Conservation (phyloP, 1,140 invertebrate genomes). For the Amphibalanus amphitrite region DNA sequence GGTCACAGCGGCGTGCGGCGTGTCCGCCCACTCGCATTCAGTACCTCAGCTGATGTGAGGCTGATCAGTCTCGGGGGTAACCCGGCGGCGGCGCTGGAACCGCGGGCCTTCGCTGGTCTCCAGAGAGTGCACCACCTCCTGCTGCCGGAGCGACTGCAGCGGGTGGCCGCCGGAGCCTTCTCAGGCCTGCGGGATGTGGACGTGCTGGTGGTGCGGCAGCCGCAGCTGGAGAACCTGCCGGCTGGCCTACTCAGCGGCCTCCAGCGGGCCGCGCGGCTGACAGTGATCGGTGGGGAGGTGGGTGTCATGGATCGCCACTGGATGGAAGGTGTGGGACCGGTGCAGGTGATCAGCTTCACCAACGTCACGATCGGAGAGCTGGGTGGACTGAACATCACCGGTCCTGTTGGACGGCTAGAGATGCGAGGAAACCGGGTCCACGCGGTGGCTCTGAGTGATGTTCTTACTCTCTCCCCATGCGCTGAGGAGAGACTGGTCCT, state of each 20-base stretch:
- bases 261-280: neutral
- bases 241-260: neutral
- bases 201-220: neutral
- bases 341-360: neutral
- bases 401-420: neutral
- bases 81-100: neutral
- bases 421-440: neutral
- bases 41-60: neutral
- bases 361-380: neutral
- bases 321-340: neutral
- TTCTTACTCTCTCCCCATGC: too few relatives aligned
- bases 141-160: neutral
- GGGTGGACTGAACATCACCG: neutral
- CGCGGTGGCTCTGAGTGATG: neutral
- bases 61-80: neutral
- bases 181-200: neutral
- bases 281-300: neutral
- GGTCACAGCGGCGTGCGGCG: neutral
- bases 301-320: neutral
- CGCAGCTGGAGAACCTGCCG: neutral
- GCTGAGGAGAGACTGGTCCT: neutral
- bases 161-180: neutral
- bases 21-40: neutral
- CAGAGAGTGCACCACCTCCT: neutral
- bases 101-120: neutral